A percentile compares a stretch with the other conserved stretches of the same genome.
Conservation (phyloP, 2,797 vertebrate genomes). For the Pipistrellus pygmaeus region DNA sequence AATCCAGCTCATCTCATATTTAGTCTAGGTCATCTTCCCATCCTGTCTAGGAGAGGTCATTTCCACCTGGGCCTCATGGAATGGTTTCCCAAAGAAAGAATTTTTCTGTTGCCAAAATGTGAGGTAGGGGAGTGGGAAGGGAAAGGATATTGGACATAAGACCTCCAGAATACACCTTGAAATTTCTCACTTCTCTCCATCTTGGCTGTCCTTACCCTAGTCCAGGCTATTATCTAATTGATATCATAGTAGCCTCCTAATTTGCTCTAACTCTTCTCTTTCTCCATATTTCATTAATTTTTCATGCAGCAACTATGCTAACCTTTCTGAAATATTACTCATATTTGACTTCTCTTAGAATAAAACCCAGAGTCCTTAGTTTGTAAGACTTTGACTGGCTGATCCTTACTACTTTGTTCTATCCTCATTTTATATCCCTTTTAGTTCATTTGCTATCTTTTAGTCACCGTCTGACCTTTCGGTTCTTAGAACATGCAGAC, state of each 20-base stretch:
- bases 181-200: not conserved
- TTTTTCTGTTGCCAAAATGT: not conserved
- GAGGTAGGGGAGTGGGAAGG: not conserved
- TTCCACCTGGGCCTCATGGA: not conserved
- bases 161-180: not conserved
- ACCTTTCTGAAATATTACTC: constrained; percentile 24
- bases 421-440: not conserved
- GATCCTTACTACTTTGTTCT: not conserved
- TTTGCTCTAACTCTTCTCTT: not conserved
- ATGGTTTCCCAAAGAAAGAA: constrained; percentile 18
- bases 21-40: not conserved
- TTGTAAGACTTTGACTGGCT: not conserved
- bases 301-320: not conserved
- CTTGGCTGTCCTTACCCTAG: not conserved
- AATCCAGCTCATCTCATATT: not conserved
- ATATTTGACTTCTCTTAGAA: constrained; percentile 48
- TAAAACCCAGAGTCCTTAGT: constrained; percentile 24
- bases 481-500: not conserved
- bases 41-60: not conserved
- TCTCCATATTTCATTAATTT: not conserved
- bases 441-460: not conserved
- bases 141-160: not conserved
- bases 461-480: not conserved
- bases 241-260: not conserved
- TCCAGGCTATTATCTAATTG: not conserved